Base-by-base conservation (phyloP, 2,888 invertebrate genomes). In the Rutpela maculata region DNA sequence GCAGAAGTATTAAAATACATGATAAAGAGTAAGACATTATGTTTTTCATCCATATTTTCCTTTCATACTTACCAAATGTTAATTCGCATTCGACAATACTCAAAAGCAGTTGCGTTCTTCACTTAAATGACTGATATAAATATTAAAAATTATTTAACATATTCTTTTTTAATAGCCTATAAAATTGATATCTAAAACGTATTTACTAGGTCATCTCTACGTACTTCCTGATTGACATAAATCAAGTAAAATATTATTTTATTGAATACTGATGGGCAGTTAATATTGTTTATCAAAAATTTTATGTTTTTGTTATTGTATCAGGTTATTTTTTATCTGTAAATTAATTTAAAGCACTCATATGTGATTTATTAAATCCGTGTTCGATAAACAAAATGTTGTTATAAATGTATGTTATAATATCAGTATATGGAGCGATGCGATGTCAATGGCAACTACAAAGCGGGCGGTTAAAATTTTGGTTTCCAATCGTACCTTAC, bases 221-320 rank as follows among this genome's bases (percentile, higher is more conserved):
- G 12, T n/a, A 3, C 50, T 50, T 50, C 50, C 50, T 50, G 5
- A 50, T 50, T 50, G n/a, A 50, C 15, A 15, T n/a, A n/a, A 50
- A 50, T 50, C 15, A 50, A 50, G n/a, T 50, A 6, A 50, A 50
- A 6, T 19, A 38, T 10, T 18, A 5, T 18, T 18, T 31, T 43
- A 43, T 43, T 43, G 43, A 50, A 43, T 50, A 69, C 50, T 17
- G 22, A 18, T 57, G 57, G 35, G 22, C 55, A n/a, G 15, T 66
- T 66, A 55, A 38, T 66, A 7, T 43, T 43, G 19, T 19, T 19
- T 35, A 55, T 56, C 56, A 22, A 56, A 69, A 68, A 55, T 26
- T 69, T 26, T 56, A 69, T 69, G 65, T 65, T 43, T 65, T 65
- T 65, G 65, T 65, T 65, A 50, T 65, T 19, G 19, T 65, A 18